Conservation (phyloP, 2,888 invertebrate genomes). For the Phlogophora meticulosa region DNA sequence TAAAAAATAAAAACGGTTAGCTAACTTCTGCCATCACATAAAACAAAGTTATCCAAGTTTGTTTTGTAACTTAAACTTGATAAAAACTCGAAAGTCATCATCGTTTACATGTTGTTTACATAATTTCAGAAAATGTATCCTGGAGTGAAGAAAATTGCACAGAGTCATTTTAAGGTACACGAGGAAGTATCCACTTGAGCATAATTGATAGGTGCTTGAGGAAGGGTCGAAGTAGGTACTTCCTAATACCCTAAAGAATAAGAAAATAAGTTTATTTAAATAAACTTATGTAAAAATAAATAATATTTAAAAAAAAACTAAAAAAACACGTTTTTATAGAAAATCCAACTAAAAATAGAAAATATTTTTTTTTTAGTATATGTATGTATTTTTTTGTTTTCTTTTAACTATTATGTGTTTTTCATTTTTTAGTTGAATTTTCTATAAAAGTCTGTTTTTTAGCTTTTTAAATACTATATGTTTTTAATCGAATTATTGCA, state of each 20-base stretch:
- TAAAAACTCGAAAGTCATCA: slow-evolving; percentile 31
- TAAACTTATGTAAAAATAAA: not conserved
- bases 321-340: too few relatives aligned
- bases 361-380: too few relatives aligned
- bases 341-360: too few relatives aligned
- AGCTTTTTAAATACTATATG: too few relatives aligned
- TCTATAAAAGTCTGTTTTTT: too few relatives aligned
- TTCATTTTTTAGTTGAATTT: too few relatives aligned
- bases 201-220: not conserved
- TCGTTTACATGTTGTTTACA: slow-evolving; percentile 28
- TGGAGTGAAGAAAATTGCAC: not conserved
- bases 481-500: too few relatives aligned
- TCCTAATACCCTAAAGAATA: too few relatives aligned
- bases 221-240: not conserved
- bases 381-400: too few relatives aligned
- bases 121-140: slow-evolving; percentile 21
- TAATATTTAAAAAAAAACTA: too few relatives aligned
- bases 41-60: slow-evolving; percentile 32
- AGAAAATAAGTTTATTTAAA: too few relatives aligned
- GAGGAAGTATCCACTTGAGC: not conserved
- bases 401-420: too few relatives aligned
- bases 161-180: not conserved
- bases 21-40: slow-evolving; percentile 14
- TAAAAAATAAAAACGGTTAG: slow-evolving; percentile 24
- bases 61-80: slow-evolving; percentile 9